A percentile compares a stretch with the other conserved stretches of the same genome.
Evolutionary conservation across 1,140 invertebrate genomes (phyloP).

Genomic region (Lepidurus arcticus): DNA sequence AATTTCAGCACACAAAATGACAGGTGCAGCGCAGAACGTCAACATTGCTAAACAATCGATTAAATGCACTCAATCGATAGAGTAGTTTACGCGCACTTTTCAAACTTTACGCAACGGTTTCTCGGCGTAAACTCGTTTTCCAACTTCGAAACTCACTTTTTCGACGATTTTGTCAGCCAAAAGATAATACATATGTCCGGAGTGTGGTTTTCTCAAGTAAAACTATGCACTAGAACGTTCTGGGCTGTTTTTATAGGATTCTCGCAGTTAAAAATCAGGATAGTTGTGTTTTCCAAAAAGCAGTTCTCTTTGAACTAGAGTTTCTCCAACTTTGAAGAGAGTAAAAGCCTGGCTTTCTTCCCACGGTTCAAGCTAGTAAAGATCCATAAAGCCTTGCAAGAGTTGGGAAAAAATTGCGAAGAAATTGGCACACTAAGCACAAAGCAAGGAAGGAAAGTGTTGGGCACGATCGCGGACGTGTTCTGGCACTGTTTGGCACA

Average conservation of each 20-base stretch:
- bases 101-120: background rate
- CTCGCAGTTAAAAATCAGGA: no score
- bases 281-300: no score
- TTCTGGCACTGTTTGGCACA: conserved; percentile 12
- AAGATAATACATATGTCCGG: background rate
- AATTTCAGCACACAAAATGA: conserved; percentile 10
- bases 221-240: no score
- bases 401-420: background rate
- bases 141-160: background rate
- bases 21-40: conserved; percentile 12
- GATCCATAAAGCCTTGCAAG: no score
- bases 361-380: no score
- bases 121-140: background rate
- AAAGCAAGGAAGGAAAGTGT: background rate
- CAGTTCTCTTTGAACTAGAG: no score
- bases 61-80: background rate
- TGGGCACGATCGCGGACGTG: background rate
- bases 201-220: background rate
- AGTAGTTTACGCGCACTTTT: background rate
- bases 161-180: background rate
- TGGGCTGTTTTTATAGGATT: no score
- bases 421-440: background rate
- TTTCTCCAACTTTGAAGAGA: no score
- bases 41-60: conserved; percentile 7
- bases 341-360: no score